Percentiles rank a stretch among this genome's conserved stretches.
Evolutionary conservation across 35 echinoderm and acorn worm genomes (phyloP).

Genomic region (Stichopus chloronotus): DNA sequence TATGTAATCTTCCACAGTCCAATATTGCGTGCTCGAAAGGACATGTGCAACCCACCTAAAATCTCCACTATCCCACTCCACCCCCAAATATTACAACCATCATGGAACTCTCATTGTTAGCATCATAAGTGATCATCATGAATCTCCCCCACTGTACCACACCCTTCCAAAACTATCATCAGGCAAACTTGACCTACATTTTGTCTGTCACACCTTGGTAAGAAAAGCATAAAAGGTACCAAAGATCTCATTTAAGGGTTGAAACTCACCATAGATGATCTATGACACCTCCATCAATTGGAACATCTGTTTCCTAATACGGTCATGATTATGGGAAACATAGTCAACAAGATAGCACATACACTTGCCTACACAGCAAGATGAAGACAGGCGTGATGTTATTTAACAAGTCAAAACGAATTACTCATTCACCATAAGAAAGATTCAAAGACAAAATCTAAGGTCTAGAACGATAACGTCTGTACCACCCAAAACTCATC

Average conservation of each 20-base stretch:
- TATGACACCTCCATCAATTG: constrained; percentile 18
- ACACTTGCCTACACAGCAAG: constrained; percentile 13
- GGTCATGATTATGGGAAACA: constrained; percentile 45
- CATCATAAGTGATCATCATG: too few relatives aligned
- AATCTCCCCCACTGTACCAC: too few relatives aligned
- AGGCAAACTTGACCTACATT: constrained; percentile 7
- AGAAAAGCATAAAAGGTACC: not conserved
- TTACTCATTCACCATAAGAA: constrained; percentile 1
- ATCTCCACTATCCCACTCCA: too few relatives aligned
- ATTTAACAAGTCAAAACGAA: constrained; percentile 36
- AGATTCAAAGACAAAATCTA: not conserved
- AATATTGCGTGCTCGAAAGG: too few relatives aligned
- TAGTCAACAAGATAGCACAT: not conserved
- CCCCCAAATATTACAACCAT: too few relatives aligned
- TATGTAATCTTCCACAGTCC: too few relatives aligned
- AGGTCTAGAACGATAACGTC: not conserved
- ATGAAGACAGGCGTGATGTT: constrained; percentile 48
- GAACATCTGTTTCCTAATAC: constrained; percentile 57
- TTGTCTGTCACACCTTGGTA: not conserved
- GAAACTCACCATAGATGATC: not conserved
- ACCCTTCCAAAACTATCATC: not conserved
- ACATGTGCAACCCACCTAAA: too few relatives aligned
- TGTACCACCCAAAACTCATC: constrained; percentile 20
- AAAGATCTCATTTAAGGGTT: not conserved
- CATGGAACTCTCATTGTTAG: too few relatives aligned